phyloP scores from a whole-genome alignment of 2,797 vertebrate species.

The Peromyscus nudipes region DNA sequence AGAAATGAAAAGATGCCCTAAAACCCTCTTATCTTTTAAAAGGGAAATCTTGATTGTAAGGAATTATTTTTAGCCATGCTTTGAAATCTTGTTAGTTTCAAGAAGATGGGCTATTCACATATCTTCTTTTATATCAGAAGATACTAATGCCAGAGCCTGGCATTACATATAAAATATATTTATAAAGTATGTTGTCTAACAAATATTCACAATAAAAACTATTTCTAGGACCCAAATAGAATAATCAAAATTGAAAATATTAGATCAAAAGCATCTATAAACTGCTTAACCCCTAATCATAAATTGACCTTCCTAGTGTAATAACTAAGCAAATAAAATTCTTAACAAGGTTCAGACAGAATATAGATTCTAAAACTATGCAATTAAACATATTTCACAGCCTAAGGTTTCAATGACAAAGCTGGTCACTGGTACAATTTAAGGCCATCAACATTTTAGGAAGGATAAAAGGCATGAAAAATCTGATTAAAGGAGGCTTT shows the following conservation, averaged over 20 bases:
- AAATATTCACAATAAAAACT: constrained; percentile 45
- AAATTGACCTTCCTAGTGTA: constrained; percentile 44
- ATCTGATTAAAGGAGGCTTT: constrained; percentile 70
- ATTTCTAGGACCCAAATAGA: constrained; percentile 23
- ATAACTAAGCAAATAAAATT: constrained; percentile 33
- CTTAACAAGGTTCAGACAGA: constrained; percentile 57
- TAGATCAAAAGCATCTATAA: neutral
- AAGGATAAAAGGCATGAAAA: constrained; percentile 57
- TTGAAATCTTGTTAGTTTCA: constrained; percentile 58
- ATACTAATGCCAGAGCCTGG: neutral
- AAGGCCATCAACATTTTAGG: constrained; percentile 55
- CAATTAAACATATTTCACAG: constrained; percentile 63
- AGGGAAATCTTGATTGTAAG: constrained; percentile 47
- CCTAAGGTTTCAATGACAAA: constrained; percentile 42
- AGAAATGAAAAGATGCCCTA: constrained; percentile 43
- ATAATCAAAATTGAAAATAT: constrained; percentile 48
- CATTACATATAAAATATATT: constrained; percentile 36
- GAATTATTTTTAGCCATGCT: constrained; percentile 57
- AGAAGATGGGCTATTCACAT: constrained; percentile 14
- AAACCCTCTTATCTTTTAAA: constrained; percentile 55
- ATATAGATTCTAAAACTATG: constrained; percentile 4
- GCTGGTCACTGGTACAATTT: constrained; percentile 7
- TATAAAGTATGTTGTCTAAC: constrained; percentile 29
- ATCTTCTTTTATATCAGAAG: constrained; percentile 4
- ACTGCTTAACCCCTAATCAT: constrained; percentile 17